These are phyloP conservation scores for Gnathonemus longibarbis DNA, from an alignment of 2,113 vertebrate genomes.

Conservation along the genomic window DNA sequence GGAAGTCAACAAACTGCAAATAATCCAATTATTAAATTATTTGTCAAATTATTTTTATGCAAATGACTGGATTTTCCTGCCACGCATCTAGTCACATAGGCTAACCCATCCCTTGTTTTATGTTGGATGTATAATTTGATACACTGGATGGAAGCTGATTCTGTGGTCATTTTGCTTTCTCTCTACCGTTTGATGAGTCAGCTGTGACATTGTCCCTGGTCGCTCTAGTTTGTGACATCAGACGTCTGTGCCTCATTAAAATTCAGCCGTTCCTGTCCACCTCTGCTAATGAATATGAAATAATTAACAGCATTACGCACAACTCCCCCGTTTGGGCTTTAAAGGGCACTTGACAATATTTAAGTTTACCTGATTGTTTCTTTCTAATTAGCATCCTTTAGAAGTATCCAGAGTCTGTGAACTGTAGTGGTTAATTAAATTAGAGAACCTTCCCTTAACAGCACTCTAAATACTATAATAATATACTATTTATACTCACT, in stretches of 20 bases:
- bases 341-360: not conserved
- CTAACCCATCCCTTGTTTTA: not conserved
- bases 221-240: not conserved
- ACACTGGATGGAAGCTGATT: not conserved
- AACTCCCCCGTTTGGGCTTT: not conserved
- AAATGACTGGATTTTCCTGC: not conserved
- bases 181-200: not conserved
- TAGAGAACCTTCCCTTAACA: not conserved
- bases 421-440: not conserved
- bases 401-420: not conserved
- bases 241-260: not conserved
- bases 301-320: not conserved
- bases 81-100: not conserved
- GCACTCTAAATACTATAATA: not conserved
- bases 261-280: not conserved
- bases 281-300: not conserved
- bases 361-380: not conserved
- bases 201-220: not conserved
- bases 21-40: not conserved
- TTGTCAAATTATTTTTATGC: not conserved
- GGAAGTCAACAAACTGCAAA: not conserved
- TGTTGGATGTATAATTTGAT: not conserved
- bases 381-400: conserved; percentile 1
- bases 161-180: not conserved
- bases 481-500: not conserved